These are phyloP conservation scores for Ctenopoma multispine DNA, from an alignment of 2,797 vertebrate species.

Conservation along the genomic window DNA sequence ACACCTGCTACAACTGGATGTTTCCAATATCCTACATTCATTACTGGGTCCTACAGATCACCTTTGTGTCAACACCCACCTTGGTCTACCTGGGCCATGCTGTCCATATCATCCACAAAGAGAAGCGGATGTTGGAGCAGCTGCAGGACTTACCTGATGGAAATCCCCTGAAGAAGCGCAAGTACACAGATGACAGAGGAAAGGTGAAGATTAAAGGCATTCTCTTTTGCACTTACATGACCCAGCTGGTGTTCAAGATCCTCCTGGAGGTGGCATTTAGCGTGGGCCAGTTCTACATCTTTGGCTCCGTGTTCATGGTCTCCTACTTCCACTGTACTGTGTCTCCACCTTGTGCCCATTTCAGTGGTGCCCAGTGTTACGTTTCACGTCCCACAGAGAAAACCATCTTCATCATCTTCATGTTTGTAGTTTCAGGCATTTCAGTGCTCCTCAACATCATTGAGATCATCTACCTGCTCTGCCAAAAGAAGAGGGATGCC, in stretches of 20 bases:
- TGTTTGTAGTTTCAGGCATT: slow-evolving; percentile 89
- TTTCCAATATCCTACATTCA: slow-evolving; percentile 94
- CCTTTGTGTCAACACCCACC: slow-evolving; percentile 83
- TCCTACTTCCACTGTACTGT: slow-evolving; percentile 82
- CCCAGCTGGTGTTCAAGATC: slow-evolving; percentile 88
- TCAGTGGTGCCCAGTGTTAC: slow-evolving; percentile 84
- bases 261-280: slow-evolving; percentile 90
- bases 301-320: slow-evolving; percentile 82
- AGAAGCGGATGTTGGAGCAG: slow-evolving; percentile 85
- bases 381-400: slow-evolving; percentile 93
- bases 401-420: slow-evolving; percentile 92
- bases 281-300: slow-evolving; percentile 91
- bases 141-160: slow-evolving; percentile 59
- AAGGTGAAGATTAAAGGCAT: slow-evolving; percentile 87
- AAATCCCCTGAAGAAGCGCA: slow-evolving; percentile 71
- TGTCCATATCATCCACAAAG: slow-evolving; percentile 83
- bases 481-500: slow-evolving; percentile 14
- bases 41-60: slow-evolving; percentile 94
- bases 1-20: slow-evolving; percentile 89
- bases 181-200: slow-evolving; percentile 81
- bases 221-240: slow-evolving; percentile 87
- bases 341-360: slow-evolving; percentile 78
- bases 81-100: slow-evolving; percentile 80
- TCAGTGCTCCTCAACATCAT: slow-evolving; percentile 89
- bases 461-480: slow-evolving; percentile 84